Percentiles rank a stretch among this genome's conserved stretches.
These are phyloP conservation scores for Malurus leucopterus DNA, from an alignment of 2,797 vertebrate genomes.

Conservation along the genomic window DNA sequence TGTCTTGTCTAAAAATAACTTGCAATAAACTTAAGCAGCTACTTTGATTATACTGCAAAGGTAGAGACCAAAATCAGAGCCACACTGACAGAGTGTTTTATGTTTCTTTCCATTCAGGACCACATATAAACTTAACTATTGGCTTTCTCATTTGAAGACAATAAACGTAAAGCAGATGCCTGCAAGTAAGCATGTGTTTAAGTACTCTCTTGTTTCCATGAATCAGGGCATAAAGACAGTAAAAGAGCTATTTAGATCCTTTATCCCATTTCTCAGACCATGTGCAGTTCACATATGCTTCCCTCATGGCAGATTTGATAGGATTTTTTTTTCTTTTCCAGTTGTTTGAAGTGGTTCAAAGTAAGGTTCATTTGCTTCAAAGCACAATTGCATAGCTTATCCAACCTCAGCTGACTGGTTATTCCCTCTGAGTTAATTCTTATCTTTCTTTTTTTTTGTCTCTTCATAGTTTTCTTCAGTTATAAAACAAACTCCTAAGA, in stretches of 20 bases:
- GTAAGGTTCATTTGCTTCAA: neutral
- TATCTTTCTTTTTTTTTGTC: neutral
- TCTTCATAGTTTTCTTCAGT: neutral
- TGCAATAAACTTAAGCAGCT: neutral
- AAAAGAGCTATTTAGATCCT: constrained; percentile 26
- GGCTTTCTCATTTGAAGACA: constrained; percentile 21
- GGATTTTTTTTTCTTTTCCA: neutral
- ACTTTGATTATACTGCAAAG: neutral
- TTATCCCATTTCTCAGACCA: constrained; percentile 7
- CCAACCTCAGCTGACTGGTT: neutral
- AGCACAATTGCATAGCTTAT: neutral
- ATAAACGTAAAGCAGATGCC: constrained; percentile 18
- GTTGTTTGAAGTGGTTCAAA: constrained; percentile 9
- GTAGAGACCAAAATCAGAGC: neutral
- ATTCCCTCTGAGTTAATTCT: neutral
- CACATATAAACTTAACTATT: constrained; percentile 5
- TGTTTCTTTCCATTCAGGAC: neutral
- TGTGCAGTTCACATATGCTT: constrained; percentile 24
- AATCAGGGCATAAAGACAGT: constrained; percentile 38
- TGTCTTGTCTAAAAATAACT: neutral
- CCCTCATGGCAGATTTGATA: neutral
- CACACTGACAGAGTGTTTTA: neutral
- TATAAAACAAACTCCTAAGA: neutral
- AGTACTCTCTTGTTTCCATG: constrained; percentile 35
- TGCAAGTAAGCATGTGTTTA: constrained; percentile 26